These are phyloP conservation scores for Periplaneta americana DNA, from an alignment of 1,140 invertebrate species.

Conservation along the genomic window DNA sequence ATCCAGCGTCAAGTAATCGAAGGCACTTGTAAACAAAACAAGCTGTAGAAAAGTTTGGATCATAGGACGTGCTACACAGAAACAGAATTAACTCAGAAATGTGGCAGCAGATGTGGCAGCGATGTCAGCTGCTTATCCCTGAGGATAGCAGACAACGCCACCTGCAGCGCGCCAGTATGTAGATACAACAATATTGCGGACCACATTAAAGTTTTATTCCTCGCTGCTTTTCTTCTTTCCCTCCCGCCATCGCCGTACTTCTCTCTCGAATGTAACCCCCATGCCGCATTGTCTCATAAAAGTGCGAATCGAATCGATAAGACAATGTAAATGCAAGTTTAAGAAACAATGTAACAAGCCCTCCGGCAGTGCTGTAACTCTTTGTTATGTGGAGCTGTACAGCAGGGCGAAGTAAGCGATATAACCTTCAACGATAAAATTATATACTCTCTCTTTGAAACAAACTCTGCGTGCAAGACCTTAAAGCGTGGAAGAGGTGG, in stretches of 20 bases:
- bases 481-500: no score
- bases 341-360: neutral
- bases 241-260: neutral
- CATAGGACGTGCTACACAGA: no score
- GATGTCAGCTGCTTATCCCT: neutral
- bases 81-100: no score
- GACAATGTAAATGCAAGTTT: neutral
- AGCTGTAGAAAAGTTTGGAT: no score
- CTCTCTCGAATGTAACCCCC: neutral
- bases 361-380: neutral
- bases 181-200: neutral
- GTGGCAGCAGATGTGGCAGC: no score
- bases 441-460: no score
- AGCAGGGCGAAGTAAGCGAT: neutral
- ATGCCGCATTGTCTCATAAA: neutral
- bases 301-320: neutral
- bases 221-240: neutral
- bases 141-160: neutral
- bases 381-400: neutral
- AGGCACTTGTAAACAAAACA: no score
- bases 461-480: neutral
- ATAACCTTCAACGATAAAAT: no score
- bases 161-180: neutral
- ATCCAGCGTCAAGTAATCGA: no score
- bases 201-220: neutral